Evolutionary conservation across 2,888 invertebrate genomes (phyloP), one percentile per base, ranked within the genome.

Genomic region (Dione juno): DNA sequence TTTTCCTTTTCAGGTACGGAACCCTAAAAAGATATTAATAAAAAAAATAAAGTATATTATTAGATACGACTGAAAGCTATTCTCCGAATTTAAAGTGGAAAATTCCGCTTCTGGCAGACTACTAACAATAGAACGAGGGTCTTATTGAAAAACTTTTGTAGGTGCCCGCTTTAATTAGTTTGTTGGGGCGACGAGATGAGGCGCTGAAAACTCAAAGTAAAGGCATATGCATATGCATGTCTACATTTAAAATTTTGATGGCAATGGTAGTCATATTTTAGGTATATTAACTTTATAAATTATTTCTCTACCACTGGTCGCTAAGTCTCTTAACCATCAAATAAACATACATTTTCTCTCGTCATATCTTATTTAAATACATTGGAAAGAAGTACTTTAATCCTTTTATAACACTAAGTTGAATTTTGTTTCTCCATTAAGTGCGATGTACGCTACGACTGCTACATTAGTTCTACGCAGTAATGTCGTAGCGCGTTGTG

Each of bases 121-220:
- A 66, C 43, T 41, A 57, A 76, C 76, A 77, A 78, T 76, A 77
- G 75, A 69, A 71, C 71, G 75, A 68, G 74, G 69, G 64, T 72
- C 73, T 75, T 79, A 83, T 84, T 87, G 84, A 85, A 87, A 87
- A 87, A 86, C 80, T 88, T 28, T 88, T 79, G 70, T 71, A 69
- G 77, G 72, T 74, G 78, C 78, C 79, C 82, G 84, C 79, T 87
- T 88, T 84, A 87, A 88, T 88, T 86, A 87, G 85, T 86, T 88
- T 80, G 81, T 73, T 72, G 71, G 74, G 70, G 73, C 52, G 70
- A 54, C 63, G 57, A 68, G 68, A 66, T 8, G 64, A 37, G 58
- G 21, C 63, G 43, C 61, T 41, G 52, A 10, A 57, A 61, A n/a
- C 57, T 50, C 58, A 41, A 35, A 68, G 65, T 70, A 66, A 65